phyloP scores from a whole-genome alignment of 2,113 vertebrate species.

The Oreochromis tanganicae region DNA sequence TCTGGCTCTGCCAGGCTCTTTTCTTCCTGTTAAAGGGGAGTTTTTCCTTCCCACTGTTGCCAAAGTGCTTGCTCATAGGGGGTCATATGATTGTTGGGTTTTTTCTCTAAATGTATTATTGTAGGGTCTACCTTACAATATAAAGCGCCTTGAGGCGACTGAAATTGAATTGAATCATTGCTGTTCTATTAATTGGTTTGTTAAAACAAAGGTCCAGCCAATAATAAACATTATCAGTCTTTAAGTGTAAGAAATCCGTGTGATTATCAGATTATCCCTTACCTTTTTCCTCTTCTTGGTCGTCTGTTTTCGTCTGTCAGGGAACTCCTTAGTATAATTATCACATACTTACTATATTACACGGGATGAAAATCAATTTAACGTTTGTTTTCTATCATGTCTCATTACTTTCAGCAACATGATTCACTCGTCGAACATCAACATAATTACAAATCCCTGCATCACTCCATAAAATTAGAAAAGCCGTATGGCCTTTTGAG shows the following conservation, averaged over 20 bases:
- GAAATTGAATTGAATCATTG: too few species aligned
- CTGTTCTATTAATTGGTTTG: background rate
- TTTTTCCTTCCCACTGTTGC: too few species aligned
- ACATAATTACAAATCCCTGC: background rate
- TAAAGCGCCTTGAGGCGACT: too few species aligned
- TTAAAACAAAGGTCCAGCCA: background rate
- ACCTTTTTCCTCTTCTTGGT: background rate
- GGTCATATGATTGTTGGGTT: too few species aligned
- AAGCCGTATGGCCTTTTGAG: conserved; percentile 1
- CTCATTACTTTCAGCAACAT: conserved; percentile 11
- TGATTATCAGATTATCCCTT: background rate
- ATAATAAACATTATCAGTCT: background rate
- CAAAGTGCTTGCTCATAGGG: too few species aligned
- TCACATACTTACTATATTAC: background rate
- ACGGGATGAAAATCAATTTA: conserved; percentile 3
- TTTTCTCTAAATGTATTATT: too few species aligned
- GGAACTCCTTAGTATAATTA: background rate
- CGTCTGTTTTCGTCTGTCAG: background rate
- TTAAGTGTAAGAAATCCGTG: background rate
- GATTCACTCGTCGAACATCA: background rate
- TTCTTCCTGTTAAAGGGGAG: too few species aligned
- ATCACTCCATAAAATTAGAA: conserved; percentile 1
- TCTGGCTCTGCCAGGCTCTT: too few species aligned
- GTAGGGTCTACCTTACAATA: too few species aligned
- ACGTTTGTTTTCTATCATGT: conserved; percentile 21